Conservation (phyloP, 53 echinoderm and acorn worm species). For the Luidia sarsii region DNA sequence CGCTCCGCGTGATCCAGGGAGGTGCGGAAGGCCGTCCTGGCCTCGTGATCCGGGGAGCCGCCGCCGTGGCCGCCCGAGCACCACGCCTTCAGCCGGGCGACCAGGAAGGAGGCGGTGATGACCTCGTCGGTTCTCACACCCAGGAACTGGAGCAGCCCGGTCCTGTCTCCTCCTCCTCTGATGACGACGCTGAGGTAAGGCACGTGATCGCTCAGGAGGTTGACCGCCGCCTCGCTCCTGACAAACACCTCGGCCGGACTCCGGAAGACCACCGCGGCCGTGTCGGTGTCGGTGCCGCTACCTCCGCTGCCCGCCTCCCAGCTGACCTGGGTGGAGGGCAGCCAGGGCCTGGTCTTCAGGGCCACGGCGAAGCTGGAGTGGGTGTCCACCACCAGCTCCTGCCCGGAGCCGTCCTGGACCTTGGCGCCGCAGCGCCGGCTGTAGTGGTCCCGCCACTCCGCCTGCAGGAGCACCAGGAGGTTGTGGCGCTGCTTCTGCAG, state of each 20-base stretch:
- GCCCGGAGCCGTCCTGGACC: conserved; percentile 16
- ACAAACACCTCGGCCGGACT: conserved; percentile 36
- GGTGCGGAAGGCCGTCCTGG: conserved; percentile 43
- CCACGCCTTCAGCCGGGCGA: conserved; percentile 48
- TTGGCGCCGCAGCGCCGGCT: conserved; percentile 1
- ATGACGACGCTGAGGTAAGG: conserved; percentile 30
- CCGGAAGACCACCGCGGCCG: conserved; percentile 12
- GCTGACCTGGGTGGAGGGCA: conserved; percentile 31
- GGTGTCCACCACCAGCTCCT: not conserved
- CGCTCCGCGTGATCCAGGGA: conserved; percentile 39
- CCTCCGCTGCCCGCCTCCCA: conserved; percentile 26
- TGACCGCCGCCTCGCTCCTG: not conserved
- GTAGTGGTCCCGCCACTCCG: conserved; percentile 51
- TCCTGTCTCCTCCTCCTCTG: not conserved
- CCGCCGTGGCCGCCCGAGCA: not conserved
- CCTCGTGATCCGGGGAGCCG: conserved; percentile 2
- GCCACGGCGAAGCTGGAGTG: conserved; percentile 48
- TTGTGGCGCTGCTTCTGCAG: conserved; percentile 31
- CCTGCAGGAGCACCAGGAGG: conserved; percentile 23
- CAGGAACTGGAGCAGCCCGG: conserved; percentile 41
- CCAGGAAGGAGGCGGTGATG: conserved; percentile 23
- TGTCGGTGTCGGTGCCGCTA: too few relatives aligned
- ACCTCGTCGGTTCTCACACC: conserved; percentile 9
- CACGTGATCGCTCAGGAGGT: conserved; percentile 52
- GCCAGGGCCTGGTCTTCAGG: conserved; percentile 40